A percentile compares a stretch with the other conserved stretches of the same genome.
Evolutionary conservation across 1,140 invertebrate genomes (phyloP).

Genomic region (Pararge aegeria): DNA sequence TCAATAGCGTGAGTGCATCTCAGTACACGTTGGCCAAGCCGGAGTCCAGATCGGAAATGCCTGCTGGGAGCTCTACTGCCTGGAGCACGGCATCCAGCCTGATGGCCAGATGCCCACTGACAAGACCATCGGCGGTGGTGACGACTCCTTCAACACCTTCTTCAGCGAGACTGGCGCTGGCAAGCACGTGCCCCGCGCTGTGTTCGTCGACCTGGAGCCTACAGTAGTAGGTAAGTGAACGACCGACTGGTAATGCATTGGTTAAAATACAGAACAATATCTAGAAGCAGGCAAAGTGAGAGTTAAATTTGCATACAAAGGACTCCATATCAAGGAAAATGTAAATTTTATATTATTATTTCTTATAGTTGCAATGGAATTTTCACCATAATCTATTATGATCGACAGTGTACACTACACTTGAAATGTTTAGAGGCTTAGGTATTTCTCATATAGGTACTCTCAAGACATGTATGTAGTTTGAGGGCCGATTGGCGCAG

Average conservation of each 20-base stretch:
- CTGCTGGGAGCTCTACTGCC: conserved; percentile 89
- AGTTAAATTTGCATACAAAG: too few species aligned
- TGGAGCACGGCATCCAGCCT: conserved; percentile 91
- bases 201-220: conserved; percentile 94
- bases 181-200: conserved; percentile 92
- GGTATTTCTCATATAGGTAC: too few species aligned
- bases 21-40: conserved; percentile 87
- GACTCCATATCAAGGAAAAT: too few species aligned
- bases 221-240: conserved; percentile 88
- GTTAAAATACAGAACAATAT: too few species aligned
- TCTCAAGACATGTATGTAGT: too few species aligned
- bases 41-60: conserved; percentile 90
- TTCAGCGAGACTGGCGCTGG: conserved; percentile 94
- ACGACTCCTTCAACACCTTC: conserved; percentile 94
- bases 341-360: too few species aligned
- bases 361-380: too few species aligned
- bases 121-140: conserved; percentile 84
- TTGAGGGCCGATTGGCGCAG: too few species aligned
- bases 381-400: too few species aligned
- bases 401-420: too few species aligned
- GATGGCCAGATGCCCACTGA: conserved; percentile 85
- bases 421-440: too few species aligned
- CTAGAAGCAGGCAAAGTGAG: too few species aligned
- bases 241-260: neutral
- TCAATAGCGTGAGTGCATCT: conserved; percentile 83